These are phyloP conservation scores for Argyresthia goedartella DNA, from an alignment of 2,888 invertebrate genomes.

Conservation along the genomic window DNA sequence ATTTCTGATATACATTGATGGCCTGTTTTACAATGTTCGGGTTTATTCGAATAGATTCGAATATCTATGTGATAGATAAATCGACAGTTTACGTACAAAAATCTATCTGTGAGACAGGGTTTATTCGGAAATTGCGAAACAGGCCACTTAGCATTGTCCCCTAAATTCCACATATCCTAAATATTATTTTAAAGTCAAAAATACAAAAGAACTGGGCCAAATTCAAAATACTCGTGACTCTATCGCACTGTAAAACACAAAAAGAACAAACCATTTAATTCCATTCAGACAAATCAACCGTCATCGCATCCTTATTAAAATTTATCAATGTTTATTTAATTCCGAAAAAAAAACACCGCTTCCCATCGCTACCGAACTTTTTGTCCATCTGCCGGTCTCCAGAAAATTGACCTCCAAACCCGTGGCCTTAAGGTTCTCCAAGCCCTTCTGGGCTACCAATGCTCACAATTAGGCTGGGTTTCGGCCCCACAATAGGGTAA, in stretches of 20 bases:
- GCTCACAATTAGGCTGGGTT: constrained; percentile 51
- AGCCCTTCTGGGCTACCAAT: not conserved
- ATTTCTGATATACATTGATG: too few relatives aligned
- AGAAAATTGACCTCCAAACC: not conserved
- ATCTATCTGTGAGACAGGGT: too few relatives aligned
- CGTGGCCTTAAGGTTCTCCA: constrained; percentile 15
- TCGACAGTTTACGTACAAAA: not conserved
- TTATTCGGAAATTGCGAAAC: too few relatives aligned
- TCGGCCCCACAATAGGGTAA: constrained; percentile 52
- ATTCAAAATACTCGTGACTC: too few relatives aligned
- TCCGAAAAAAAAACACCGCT: constrained; percentile 25
- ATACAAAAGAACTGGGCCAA: too few relatives aligned
- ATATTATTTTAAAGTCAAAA: too few relatives aligned
- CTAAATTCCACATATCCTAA: too few relatives aligned
- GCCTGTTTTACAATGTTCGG: too few relatives aligned
- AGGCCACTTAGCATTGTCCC: too few relatives aligned
- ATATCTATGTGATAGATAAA: not conserved
- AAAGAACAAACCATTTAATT: not conserved
- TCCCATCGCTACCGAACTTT: constrained; percentile 19
- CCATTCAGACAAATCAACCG: not conserved
- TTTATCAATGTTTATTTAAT: constrained; percentile 57
- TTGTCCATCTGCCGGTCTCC: too few relatives aligned
- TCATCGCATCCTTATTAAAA: constrained; percentile 12
- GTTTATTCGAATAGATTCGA: not conserved
- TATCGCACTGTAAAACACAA: too few relatives aligned